Conservation (phyloP, 2,888 invertebrate species). For the Agrypnus murinus region DNA sequence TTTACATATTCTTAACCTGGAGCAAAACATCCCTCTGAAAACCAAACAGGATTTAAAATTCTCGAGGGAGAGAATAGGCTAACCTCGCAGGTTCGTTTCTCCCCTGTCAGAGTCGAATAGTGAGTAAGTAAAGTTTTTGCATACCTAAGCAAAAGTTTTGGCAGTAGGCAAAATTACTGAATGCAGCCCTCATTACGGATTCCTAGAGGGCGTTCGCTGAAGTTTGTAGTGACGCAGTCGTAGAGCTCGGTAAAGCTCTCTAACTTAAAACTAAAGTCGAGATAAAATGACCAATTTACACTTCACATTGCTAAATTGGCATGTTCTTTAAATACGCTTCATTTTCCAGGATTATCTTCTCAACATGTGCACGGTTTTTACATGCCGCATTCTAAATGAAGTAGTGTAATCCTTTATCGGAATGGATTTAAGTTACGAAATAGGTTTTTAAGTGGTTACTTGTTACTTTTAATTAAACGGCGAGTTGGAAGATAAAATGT, state of each 20-base stretch:
- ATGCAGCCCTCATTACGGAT: slow-evolving; percentile 65
- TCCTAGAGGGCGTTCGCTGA: slow-evolving; percentile 61
- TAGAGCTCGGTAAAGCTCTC: slow-evolving; percentile 43
- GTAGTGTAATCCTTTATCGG: slow-evolving; percentile 13
- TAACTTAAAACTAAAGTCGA: slow-evolving; percentile 27
- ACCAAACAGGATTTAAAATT: slow-evolving; percentile 29
- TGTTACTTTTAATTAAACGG: too few species aligned
- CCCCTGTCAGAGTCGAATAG: slow-evolving; percentile 57
- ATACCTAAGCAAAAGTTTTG: slow-evolving; percentile 65
- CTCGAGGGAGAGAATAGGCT: slow-evolving; percentile 41
- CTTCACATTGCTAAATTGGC: slow-evolving; percentile 43
- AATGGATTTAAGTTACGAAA: slow-evolving; percentile 15
- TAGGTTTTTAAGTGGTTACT: slow-evolving; percentile 7
- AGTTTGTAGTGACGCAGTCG: slow-evolving; percentile 54
- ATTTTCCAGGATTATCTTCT: slow-evolving; percentile 43
- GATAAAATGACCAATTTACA: slow-evolving; percentile 51
- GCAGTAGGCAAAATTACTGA: slow-evolving; percentile 65
- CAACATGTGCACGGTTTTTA: slow-evolving; percentile 12
- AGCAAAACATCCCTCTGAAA: slow-evolving; percentile 20
- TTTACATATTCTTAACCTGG: neutral
- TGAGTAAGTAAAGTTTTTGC: slow-evolving; percentile 62
- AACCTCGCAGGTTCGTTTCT: slow-evolving; percentile 36
- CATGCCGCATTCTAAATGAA: neutral
- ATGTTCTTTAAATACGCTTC: slow-evolving; percentile 34
- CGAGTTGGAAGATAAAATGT: too few species aligned